Evolutionary conservation across 2,113 vertebrate genomes (phyloP).

Genomic region (Corythornis vintsioides): DNA sequence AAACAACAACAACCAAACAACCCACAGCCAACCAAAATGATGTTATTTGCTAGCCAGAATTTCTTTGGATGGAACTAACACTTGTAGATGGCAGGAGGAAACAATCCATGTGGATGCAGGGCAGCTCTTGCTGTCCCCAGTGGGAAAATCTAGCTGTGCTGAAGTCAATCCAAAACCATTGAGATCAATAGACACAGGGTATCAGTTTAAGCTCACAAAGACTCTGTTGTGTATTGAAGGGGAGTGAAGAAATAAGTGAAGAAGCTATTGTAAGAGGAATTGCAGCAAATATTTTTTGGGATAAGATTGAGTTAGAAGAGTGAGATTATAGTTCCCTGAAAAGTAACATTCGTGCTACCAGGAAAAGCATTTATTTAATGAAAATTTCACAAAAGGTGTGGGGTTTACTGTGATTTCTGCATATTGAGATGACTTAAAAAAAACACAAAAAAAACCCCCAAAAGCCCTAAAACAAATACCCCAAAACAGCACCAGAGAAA

Average conservation of each 20-base stretch:
- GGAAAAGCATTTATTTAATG: not conserved
- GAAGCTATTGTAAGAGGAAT: not conserved
- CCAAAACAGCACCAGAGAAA: not conserved
- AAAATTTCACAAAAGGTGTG: not conserved
- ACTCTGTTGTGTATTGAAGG: not conserved
- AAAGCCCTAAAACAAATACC: no score
- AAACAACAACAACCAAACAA: not conserved
- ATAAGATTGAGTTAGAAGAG: not conserved
- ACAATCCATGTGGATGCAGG: not conserved
- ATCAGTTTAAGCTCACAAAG: not conserved
- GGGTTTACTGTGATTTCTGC: not conserved
- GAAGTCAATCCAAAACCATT: not conserved
- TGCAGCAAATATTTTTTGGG: not conserved
- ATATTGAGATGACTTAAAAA: not conserved
- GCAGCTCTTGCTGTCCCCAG: not conserved
- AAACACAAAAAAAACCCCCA: not conserved
- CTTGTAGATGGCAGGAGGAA: not conserved
- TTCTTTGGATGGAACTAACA: not conserved
- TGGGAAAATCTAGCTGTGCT: not conserved
- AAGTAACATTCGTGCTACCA: not conserved
- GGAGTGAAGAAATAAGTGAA: not conserved
- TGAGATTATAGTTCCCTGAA: not conserved
- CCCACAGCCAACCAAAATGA: not conserved
- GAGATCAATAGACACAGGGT: not conserved
- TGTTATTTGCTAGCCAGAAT: not conserved